Evolutionary conservation across 2,113 vertebrate genomes (phyloP).

Genomic region (Toxotes jaculatrix): DNA sequence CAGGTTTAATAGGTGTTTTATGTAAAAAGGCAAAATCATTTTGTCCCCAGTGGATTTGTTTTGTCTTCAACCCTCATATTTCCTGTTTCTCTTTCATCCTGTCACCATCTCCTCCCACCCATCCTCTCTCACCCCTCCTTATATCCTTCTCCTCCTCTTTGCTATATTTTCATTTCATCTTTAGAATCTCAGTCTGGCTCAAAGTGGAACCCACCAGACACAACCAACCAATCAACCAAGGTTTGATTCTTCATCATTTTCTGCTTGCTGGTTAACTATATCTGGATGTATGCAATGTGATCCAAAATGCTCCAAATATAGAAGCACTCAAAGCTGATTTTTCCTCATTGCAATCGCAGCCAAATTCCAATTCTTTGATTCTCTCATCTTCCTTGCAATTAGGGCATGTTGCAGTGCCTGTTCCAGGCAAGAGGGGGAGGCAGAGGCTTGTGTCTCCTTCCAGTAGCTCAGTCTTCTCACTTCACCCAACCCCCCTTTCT

Average conservation of each 20-base stretch:
- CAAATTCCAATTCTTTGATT: conserved; percentile 77
- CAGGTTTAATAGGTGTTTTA: conserved; percentile 31
- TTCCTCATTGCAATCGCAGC: conserved; percentile 65
- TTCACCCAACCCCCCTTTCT: conserved; percentile 47
- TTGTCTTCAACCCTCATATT: conserved; percentile 22
- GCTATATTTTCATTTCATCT: conserved; percentile 38
- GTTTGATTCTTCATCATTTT: conserved; percentile 66
- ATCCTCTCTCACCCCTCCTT: background rate
- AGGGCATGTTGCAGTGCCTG: conserved; percentile 73
- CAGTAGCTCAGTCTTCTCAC: conserved; percentile 2
- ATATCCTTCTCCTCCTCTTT: conserved; percentile 13
- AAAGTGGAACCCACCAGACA: conserved; percentile 74
- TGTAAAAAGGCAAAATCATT: background rate
- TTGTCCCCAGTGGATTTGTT: conserved; percentile 16
- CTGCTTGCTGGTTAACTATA: conserved; percentile 15
- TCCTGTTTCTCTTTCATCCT: conserved; percentile 16
- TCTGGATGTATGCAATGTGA: conserved; percentile 10
- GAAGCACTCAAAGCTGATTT: conserved; percentile 64
- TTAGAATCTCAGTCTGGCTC: conserved; percentile 69
- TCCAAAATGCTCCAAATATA: conserved; percentile 67
- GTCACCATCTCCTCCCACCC: conserved; percentile 25
- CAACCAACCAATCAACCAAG: conserved; percentile 72
- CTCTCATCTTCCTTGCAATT: conserved; percentile 74
- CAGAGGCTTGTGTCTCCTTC: conserved; percentile 52
- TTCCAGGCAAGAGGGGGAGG: conserved; percentile 55